Percentiles rank a stretch among this genome's conserved stretches.
Evolutionary conservation across 2,888 invertebrate genomes (phyloP).

Genomic region (Cerceris rybyensis): DNA sequence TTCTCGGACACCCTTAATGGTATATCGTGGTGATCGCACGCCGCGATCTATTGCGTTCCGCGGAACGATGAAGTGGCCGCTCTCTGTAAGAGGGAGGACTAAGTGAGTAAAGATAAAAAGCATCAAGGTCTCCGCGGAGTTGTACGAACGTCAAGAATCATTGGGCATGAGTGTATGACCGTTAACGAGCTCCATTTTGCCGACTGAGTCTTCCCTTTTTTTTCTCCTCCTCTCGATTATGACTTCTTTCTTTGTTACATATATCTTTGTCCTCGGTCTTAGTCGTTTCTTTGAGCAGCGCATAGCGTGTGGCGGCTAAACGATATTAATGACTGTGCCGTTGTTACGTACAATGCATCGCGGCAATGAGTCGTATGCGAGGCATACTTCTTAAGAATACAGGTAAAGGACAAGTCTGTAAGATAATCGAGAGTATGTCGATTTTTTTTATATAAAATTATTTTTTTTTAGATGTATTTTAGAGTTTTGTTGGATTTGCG

Average conservation of each 20-base stretch:
- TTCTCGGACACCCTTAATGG: constrained; percentile 60
- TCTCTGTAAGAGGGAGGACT: constrained; percentile 49
- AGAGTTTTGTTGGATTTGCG: no score
- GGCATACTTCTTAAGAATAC: no score
- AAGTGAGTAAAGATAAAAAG: constrained; percentile 62
- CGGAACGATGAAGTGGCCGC: constrained; percentile 58
- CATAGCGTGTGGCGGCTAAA: no score
- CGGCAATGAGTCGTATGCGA: no score
- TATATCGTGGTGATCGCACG: constrained; percentile 63
- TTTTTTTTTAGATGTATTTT: no score
- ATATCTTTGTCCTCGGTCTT: not conserved
- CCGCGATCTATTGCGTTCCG: constrained; percentile 62
- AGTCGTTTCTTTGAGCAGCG: not conserved
- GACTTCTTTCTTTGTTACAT: constrained; percentile 36
- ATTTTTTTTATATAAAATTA: no score
- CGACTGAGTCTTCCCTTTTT: constrained; percentile 38
- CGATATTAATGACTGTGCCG: no score
- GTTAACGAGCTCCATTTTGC: constrained; percentile 63
- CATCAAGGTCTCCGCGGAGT: constrained; percentile 63
- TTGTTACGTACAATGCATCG: no score
- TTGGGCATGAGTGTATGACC: constrained; percentile 64
- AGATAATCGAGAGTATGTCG: no score
- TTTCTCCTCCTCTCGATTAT: constrained; percentile 31
- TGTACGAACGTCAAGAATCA: constrained; percentile 64
- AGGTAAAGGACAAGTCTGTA: no score